Evolutionary conservation across 2,113 vertebrate species (phyloP).

Genomic region (Apistogramma diplotaenia): DNA sequence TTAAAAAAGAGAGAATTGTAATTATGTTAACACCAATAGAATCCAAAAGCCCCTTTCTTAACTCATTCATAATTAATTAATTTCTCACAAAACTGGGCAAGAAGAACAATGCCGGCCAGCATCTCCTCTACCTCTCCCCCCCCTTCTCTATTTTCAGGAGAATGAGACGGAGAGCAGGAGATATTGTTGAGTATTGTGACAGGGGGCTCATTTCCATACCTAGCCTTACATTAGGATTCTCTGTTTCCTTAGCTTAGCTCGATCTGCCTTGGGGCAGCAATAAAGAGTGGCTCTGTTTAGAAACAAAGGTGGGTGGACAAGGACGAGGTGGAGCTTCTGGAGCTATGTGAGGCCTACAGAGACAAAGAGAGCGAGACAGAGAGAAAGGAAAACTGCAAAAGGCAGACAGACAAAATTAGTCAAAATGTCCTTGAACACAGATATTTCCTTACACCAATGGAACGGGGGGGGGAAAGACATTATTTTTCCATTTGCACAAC

Average conservation of each 20-base stretch:
- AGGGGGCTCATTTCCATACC: slow-evolving; percentile 78
- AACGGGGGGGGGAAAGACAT: neutral
- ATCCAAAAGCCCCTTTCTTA: slow-evolving; percentile 69
- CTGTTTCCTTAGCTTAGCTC: slow-evolving; percentile 59
- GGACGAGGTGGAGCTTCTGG: slow-evolving; percentile 43
- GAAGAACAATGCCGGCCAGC: slow-evolving; percentile 71
- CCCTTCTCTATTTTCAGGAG: slow-evolving; percentile 54
- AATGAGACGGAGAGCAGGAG: slow-evolving; percentile 53
- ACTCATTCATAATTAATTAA: slow-evolving; percentile 82
- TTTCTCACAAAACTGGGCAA: slow-evolving; percentile 70
- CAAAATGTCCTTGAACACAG: slow-evolving; percentile 42
- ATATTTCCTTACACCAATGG: slow-evolving; percentile 15
- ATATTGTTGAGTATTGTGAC: slow-evolving; percentile 77
- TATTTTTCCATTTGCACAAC: slow-evolving; percentile 25
- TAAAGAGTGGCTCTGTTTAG: slow-evolving; percentile 73
- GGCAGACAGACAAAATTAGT: slow-evolving; percentile 12
- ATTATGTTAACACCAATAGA: slow-evolving; percentile 79
- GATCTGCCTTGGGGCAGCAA: slow-evolving; percentile 70
- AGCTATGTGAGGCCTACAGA: slow-evolving; percentile 31
- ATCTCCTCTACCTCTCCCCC: slow-evolving; percentile 38
- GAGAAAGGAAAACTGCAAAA: slow-evolving; percentile 26
- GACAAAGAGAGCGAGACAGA: slow-evolving; percentile 10
- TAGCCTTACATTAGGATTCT: slow-evolving; percentile 57
- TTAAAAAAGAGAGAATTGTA: slow-evolving; percentile 70
- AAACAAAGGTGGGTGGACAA: slow-evolving; percentile 65